Conservation (phyloP, 1,140 invertebrate species). For the Diuraphis noxia region DNA sequence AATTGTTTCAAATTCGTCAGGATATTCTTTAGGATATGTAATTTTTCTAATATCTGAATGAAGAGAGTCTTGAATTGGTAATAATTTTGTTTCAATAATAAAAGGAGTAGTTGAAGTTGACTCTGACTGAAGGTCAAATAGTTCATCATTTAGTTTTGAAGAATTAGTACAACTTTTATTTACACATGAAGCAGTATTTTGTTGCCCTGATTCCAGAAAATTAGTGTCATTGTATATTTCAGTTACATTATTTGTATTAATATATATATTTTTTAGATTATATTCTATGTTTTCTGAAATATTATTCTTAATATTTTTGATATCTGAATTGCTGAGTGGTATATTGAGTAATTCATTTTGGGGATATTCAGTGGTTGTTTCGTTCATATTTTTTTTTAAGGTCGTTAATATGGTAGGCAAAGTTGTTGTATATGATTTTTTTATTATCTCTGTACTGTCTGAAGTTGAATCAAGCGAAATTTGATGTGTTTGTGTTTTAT, state of each 20-base stretch:
- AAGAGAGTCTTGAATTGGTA: not conserved
- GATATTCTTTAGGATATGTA: conserved; percentile 55
- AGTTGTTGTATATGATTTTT: not conserved
- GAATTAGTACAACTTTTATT: conserved; percentile 6
- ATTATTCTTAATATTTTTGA: not conserved
- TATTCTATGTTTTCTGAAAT: not conserved
- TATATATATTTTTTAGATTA: not conserved
- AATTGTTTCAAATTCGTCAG: conserved; percentile 55
- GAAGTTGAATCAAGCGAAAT: not conserved
- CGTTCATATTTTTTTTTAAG: not conserved
- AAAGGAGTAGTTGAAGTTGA: conserved; percentile 27
- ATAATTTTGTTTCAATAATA: conserved; percentile 42
- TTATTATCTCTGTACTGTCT: not conserved
- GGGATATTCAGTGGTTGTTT: not conserved
- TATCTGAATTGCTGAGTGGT: not conserved
- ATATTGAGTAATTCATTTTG: not conserved
- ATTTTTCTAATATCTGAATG: conserved; percentile 21
- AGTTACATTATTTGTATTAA: not conserved
- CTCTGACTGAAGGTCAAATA: not conserved
- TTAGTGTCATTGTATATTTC: not conserved
- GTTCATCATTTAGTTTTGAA: conserved; percentile 11
- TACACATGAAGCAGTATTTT: not conserved
- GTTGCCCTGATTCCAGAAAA: not conserved
- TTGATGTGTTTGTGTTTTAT: conserved; percentile 4
- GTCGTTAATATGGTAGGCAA: not conserved